phyloP scores from a whole-genome alignment of 2,888 invertebrate genomes.

The Perithous albicinctus region DNA sequence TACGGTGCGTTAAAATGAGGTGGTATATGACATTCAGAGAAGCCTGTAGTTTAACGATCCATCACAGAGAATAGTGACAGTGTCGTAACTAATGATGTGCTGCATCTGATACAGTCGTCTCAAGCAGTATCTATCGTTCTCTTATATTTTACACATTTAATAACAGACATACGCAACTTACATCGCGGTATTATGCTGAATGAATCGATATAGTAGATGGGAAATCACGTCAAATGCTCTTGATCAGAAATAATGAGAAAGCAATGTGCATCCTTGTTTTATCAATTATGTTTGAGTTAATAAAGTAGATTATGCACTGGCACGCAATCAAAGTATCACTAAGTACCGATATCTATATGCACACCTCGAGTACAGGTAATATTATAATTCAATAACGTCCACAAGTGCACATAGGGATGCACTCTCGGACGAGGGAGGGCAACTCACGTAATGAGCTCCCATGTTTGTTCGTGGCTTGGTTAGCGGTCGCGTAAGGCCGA shows the following conservation, averaged over 20 bases:
- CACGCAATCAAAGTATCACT: constrained; percentile 51
- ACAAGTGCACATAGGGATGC: constrained; percentile 75
- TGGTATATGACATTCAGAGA: background rate
- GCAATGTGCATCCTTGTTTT: too few relatives aligned
- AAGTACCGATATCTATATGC: background rate
- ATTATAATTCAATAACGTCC: constrained; percentile 82
- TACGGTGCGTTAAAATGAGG: background rate
- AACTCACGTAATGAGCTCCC: constrained; percentile 80
- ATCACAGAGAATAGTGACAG: constrained; percentile 9
- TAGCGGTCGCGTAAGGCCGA: constrained; percentile 76
- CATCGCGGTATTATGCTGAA: background rate
- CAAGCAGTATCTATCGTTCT: background rate
- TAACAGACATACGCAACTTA: background rate
- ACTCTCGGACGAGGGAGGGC: constrained; percentile 76
- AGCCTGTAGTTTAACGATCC: constrained; percentile 7
- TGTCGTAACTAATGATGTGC: background rate
- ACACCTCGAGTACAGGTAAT: constrained; percentile 68
- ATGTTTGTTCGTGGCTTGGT: constrained; percentile 78
- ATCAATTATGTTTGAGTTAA: too few relatives aligned
- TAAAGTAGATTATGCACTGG: background rate
- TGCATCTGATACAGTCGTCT: background rate
- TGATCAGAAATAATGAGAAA: too few relatives aligned
- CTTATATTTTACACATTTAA: background rate
- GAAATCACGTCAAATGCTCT: background rate
- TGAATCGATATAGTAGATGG: background rate